A percentile compares a stretch with the other conserved stretches of the same genome.
phyloP scores from a whole-genome alignment of 2,797 vertebrate species.

The Spinus pinus region DNA sequence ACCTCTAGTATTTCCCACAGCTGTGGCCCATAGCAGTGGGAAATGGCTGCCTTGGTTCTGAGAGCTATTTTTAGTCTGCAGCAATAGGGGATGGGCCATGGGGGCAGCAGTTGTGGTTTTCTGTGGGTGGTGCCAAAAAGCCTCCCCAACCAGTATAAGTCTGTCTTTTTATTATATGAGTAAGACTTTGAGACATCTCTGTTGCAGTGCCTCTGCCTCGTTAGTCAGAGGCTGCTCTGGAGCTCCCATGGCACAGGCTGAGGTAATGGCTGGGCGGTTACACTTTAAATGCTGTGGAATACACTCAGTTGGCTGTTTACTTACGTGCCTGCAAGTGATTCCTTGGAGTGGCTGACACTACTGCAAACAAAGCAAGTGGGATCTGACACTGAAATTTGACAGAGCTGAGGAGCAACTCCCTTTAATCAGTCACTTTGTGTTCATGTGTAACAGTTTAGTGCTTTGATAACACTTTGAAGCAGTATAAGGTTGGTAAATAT shows the following conservation, averaged over 20 bases:
- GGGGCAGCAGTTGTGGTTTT: neutral
- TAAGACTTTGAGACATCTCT: neutral
- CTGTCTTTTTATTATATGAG: neutral
- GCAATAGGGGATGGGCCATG: neutral
- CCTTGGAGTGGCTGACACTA: neutral
- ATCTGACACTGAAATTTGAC: neutral
- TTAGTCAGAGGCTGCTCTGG: neutral
- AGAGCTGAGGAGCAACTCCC: neutral
- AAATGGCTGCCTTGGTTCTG: neutral
- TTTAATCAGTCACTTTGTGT: neutral
- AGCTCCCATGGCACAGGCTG: neutral
- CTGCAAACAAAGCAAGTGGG: neutral
- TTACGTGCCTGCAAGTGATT: neutral
- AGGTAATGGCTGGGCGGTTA: neutral
- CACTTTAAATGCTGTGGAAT: neutral
- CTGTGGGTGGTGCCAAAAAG: neutral
- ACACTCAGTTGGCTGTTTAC: neutral
- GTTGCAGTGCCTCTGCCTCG: neutral
- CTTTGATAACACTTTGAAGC: neutral
- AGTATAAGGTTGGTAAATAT: neutral
- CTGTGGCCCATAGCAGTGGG: neutral
- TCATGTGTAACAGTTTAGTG: neutral
- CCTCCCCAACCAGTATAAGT: neutral
- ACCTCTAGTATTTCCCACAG: neutral
- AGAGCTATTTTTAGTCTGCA: neutral